Evolutionary conservation across 2,888 invertebrate genomes (phyloP), one percentile per base, ranked within the genome.

Genomic region (Platycheirus albimanus): DNA sequence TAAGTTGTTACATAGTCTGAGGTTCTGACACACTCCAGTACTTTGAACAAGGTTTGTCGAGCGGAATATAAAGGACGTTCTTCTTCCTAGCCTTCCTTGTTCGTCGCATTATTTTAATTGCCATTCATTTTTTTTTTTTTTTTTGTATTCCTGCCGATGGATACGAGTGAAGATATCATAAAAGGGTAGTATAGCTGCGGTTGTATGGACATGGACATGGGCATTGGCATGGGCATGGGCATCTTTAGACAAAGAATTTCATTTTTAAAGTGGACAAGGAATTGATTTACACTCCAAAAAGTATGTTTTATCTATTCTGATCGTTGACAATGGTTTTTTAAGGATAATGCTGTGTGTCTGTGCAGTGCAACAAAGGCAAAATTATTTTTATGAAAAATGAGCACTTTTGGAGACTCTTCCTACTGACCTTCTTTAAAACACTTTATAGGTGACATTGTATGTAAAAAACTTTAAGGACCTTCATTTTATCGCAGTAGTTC

Each of bases 71-170:
- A 61, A 63, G 79, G 74, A n/a, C 67, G 74, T 69, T 61, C 36
- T 58, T 36, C 51, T 19, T 24, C 38, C 38, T 11, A 36, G 38
- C 52, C 33, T 54, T 74, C 52, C 33, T 54, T 74, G 77, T 52
- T 77, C 52, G 77, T 54, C 54, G 71, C 77, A 81, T 77, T 81
- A 67, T 81, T 81, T 77, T 67, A 77, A 81, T 67, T 77, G 70
- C 61, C 49, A 67, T 77, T 81, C 66, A 54, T 61, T 38, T 54
- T 52, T 71, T 70, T 64, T 41, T 15, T 38, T n/a, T 28, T 28
- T 6, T 8, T 28, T 6, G 7, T n/a, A 28, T 15, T 15, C 13
- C 13, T 64, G 36, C 11, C n/a, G 24, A 38, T 20, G 30, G 64
- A 24, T 45, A 47, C 17, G 3, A 24, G 36, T n/a, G n/a, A 24